Base-by-base conservation (phyloP, 1,140 invertebrate genomes). In the Harpegnathos saltator region DNA sequence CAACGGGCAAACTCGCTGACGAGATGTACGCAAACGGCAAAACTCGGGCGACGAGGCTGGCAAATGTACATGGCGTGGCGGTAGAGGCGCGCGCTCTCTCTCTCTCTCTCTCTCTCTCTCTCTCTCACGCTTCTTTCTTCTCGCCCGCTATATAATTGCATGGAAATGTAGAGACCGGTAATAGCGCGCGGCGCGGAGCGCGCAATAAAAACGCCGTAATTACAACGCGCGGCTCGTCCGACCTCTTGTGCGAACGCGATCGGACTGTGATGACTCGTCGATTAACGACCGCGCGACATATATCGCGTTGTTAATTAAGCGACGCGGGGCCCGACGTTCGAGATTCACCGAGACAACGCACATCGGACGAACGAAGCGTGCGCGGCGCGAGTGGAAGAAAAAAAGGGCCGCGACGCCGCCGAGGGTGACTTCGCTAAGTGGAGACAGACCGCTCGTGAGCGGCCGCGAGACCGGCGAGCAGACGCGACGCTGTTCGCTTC, bases 1-100 rank as follows among this genome's bases (percentile, higher is more conserved):
- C 68, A 72, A 63, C 68, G 63, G 38, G 63, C 38, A 82, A 82
- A 82, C 83, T 85, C 52, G n/a, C 44, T 71, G 83, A 82, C 71
- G 83, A 82, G 85, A 62, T 56, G 58, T 58, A 38, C 52, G 65
- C 62, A 61, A 72, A 74, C 71, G 48, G 17, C 17, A 62, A 38
- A 50, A 58, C 11, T 33, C 50, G 62, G n/a, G 63, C 68, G n/a
- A 73, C 58, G 48, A 38, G 65, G 33, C 62, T 48, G 33, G 19
- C 33, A 73, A 66, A 72, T 62, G 83, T 26, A 50, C 38, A 19
- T 12, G 19, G 74, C 69, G 52, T 58, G 52, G 52, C 44, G 38
- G 74, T 17, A n/a, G 58, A 48, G 17, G 33, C n/a, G n/a, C n/a
- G n/a, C n/a, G n/a, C n/a, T n/a, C n/a, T n/a, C n/a, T n/a, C n/a